These are phyloP conservation scores for Colaptes auratus DNA, from an alignment of 2,113 vertebrate genomes.

Conservation along the genomic window DNA sequence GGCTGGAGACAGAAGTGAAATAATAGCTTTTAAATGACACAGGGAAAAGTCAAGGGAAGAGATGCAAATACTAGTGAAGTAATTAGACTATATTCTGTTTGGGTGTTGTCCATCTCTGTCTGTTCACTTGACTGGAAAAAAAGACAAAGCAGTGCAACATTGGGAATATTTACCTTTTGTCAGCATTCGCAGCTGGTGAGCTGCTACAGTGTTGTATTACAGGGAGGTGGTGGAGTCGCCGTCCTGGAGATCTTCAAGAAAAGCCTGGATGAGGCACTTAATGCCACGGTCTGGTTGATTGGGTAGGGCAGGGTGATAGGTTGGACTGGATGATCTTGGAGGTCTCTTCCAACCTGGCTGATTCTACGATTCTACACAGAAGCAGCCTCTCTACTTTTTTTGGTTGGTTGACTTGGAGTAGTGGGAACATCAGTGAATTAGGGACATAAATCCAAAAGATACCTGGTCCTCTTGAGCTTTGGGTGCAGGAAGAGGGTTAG, in stretches of 20 bases:
- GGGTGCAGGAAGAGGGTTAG: neutral
- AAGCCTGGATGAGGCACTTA: too few relatives aligned
- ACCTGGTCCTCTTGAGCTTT: neutral
- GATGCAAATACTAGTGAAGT: constrained; percentile 9
- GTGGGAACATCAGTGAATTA: neutral
- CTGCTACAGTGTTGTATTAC: neutral
- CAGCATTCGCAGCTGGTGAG: neutral
- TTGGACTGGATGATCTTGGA: too few relatives aligned
- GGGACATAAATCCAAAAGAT: neutral
- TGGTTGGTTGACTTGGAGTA: neutral
- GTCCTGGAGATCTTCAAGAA: too few relatives aligned
- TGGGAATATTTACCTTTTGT: neutral
- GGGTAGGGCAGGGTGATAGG: too few relatives aligned
- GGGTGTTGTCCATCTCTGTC: neutral
- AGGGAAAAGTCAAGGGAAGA: neutral
- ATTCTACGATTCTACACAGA: neutral
- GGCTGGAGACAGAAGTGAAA: constrained; percentile 33
- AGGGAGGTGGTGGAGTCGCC: too few relatives aligned
- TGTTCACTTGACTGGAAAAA: neutral
- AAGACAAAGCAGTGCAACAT: neutral
- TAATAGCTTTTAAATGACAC: constrained; percentile 26
- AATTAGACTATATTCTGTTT: neutral
- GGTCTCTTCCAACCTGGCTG: too few relatives aligned
- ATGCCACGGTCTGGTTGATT: too few relatives aligned
- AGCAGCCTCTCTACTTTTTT: neutral